Evolutionary conservation across 2,797 vertebrate genomes (phyloP).

Genomic region (Siniperca undulata): DNA sequence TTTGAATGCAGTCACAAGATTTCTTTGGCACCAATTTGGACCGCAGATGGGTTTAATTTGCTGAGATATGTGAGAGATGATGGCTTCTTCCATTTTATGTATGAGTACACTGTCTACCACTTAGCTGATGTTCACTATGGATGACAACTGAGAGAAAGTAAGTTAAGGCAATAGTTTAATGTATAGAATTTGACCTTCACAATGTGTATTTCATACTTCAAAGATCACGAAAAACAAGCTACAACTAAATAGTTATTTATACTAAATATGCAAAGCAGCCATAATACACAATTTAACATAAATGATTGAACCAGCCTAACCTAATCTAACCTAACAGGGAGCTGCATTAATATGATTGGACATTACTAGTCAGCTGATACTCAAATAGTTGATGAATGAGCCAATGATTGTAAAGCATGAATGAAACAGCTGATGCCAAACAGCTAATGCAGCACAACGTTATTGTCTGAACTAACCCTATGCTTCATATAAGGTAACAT

Average conservation of each 20-base stretch:
- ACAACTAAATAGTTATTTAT: constrained; percentile 4
- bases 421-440: neutral
- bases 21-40: constrained; percentile 61
- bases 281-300: neutral
- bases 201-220: neutral
- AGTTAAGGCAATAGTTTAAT: neutral
- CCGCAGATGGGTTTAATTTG: constrained; percentile 59
- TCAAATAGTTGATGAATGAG: neutral
- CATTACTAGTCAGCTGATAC: neutral
- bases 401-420: neutral
- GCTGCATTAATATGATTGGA: neutral
- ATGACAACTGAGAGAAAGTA: constrained; percentile 28
- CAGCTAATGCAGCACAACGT: neutral
- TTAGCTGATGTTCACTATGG: constrained; percentile 15
- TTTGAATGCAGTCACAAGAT: constrained; percentile 63
- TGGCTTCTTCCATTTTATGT: constrained; percentile 60
- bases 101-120: constrained; percentile 31
- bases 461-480: neutral
- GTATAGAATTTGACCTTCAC: constrained; percentile 1
- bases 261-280: neutral
- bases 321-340: neutral
- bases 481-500: neutral
- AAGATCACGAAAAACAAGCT: constrained; percentile 1
- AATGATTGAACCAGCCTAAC: neutral
- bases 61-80: constrained; percentile 56